Evolutionary conservation across 1,140 invertebrate species (phyloP).

Genomic region (Ostrea edulis): DNA sequence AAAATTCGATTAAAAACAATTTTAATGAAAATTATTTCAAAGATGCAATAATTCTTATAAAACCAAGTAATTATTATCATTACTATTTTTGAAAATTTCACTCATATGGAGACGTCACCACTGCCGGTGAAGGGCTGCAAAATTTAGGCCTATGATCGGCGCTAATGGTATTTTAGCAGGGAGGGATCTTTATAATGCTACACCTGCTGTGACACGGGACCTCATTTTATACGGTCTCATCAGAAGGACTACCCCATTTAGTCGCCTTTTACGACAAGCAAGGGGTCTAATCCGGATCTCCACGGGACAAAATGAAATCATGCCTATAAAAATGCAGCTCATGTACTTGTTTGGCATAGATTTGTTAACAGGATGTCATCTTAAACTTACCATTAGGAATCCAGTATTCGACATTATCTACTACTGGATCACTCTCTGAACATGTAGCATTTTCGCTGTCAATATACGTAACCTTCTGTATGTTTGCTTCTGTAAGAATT

Average conservation of each 20-base stretch:
- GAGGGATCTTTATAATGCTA: too few species aligned
- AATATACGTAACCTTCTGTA: not conserved
- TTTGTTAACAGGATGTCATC: not conserved
- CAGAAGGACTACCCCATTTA: too few species aligned
- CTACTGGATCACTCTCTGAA: not conserved
- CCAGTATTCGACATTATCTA: not conserved
- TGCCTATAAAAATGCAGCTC: too few species aligned
- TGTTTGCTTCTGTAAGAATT: not conserved
- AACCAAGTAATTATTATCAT: not conserved
- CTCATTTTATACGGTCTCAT: too few species aligned
- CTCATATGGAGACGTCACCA: too few species aligned
- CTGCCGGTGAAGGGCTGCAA: too few species aligned
- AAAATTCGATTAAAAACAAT: not conserved
- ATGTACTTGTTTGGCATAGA: not conserved
- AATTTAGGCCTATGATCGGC: too few species aligned
- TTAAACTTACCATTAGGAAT: not conserved
- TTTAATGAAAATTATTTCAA: not conserved
- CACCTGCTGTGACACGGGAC: too few species aligned
- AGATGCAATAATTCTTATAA: not conserved
- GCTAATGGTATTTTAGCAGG: too few species aligned
- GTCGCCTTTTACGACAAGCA: too few species aligned
- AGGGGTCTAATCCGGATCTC: not conserved
- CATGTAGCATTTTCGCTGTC: not conserved
- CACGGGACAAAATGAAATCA: too few species aligned
- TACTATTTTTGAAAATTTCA: not conserved